Evolutionary conservation across 2,797 vertebrate genomes (phyloP), one percentile per base, ranked within the genome.

Genomic region (Silurus aristotelis): DNA sequence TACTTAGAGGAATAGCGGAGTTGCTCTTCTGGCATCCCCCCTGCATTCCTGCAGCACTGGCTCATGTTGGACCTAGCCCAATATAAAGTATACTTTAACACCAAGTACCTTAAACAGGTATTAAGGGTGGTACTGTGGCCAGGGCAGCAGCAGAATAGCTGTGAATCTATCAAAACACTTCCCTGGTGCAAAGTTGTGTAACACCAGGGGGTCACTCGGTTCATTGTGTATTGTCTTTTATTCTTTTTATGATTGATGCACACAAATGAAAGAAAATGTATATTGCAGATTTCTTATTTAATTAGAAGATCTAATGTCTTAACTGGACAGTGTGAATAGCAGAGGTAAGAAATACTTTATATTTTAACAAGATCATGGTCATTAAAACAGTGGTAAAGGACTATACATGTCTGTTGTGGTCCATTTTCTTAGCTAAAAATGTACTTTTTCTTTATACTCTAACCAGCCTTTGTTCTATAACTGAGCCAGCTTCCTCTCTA

Each of bases 21-120:
- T 85, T 87, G 85, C 82, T 80, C 60, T 83, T 83, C 86, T 90
- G 89, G 88, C 86, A 89, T 83, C 63, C 77, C 88, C 83, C 84
- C 86, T 80, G 86, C 89, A 90, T 90, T 90, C 89, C 87, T 87
- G 71, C 72, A 85, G 85, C 55, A 85, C 73, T 87, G 77, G 83
- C 83, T 90, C 89, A 90, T 90, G 82, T 85, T 90, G 89, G 89
- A 88, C 75, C 15, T 17, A 71, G 64, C 82, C 88, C 89, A 90
- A 90, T 85, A 87, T 88, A 89, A 90, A 89, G 89, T 88, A 85
- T 80, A 89, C 84, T 87, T 86, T 83, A 87, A 84, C 83, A 85
- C 75, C 83, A 77, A 85, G 83, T 87, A 90, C 88, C 86, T 90
- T 84, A 87, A 89, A 89, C 87, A 89, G 88, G 89, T 89, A 89